Evolutionary conservation across 2,888 invertebrate genomes (phyloP).

Genomic region (Apotomis betuletana): DNA sequence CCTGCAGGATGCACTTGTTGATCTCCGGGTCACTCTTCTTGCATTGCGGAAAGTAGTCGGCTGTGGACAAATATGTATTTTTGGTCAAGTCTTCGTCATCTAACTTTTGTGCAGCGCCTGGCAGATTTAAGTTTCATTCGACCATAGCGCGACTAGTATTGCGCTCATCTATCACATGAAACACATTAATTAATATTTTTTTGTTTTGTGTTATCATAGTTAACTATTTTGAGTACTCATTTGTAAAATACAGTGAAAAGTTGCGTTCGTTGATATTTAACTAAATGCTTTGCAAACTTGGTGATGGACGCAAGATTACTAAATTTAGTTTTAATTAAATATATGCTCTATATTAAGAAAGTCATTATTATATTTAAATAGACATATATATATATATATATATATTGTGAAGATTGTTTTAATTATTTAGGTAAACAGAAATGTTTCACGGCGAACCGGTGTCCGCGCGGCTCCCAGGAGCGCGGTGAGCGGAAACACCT

Average conservation of each 20-base stretch:
- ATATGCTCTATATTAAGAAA: no score
- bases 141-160: no score
- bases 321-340: no score
- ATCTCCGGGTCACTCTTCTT: conserved; percentile 84
- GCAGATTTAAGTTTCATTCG: no score
- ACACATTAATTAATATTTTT: no score
- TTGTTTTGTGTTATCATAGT: neutral
- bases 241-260: neutral
- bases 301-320: no score
- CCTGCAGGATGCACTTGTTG: conserved; percentile 84
- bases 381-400: neutral
- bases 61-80: conserved; percentile 61
- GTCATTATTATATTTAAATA: no score
- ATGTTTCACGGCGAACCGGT: conserved; percentile 30
- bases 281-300: no score
- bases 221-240: neutral
- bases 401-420: neutral
- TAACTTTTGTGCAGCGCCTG: no score
- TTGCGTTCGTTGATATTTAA: no score
- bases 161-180: no score
- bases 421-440: conserved; percentile 2
- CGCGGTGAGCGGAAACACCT: conserved; percentile 55
- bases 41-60: conserved; percentile 85
- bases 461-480: conserved; percentile 41
- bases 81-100: no score